Conservation (phyloP, 2,113 vertebrate genomes). For the Ciconia stormi region DNA sequence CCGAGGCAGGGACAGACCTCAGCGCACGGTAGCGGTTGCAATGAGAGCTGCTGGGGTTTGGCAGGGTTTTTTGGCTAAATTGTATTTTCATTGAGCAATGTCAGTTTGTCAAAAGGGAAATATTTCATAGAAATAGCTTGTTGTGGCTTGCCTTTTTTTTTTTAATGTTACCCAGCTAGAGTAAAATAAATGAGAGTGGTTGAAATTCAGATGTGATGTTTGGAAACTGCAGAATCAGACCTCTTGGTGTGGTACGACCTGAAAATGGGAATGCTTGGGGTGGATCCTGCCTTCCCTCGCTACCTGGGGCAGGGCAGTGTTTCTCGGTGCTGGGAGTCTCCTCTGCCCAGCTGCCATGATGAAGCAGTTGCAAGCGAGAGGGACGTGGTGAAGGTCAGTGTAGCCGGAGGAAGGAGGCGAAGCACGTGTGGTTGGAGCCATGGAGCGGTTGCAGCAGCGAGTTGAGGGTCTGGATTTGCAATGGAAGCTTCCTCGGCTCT, state of each 20-base stretch:
- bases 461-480: neutral
- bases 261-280: neutral
- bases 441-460: neutral
- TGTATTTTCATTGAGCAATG: neutral
- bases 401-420: neutral
- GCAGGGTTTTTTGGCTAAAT: neutral
- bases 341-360: neutral
- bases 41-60: neutral
- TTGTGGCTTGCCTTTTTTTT: neutral
- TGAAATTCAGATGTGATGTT: neutral
- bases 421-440: rapidly evolving
- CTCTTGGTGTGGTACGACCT: neutral
- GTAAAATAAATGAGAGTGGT: neutral
- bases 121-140: neutral
- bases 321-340: neutral
- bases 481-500: neutral
- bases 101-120: neutral
- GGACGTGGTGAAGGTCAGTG: neutral
- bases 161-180: neutral
- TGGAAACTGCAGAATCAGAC: neutral
- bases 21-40: neutral
- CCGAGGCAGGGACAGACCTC: neutral
- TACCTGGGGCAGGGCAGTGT: neutral
- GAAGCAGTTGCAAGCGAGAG: rapidly evolving
- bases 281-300: neutral